Evolutionary conservation across 2,888 invertebrate species (phyloP).

Genomic region (Morpho helenor): DNA sequence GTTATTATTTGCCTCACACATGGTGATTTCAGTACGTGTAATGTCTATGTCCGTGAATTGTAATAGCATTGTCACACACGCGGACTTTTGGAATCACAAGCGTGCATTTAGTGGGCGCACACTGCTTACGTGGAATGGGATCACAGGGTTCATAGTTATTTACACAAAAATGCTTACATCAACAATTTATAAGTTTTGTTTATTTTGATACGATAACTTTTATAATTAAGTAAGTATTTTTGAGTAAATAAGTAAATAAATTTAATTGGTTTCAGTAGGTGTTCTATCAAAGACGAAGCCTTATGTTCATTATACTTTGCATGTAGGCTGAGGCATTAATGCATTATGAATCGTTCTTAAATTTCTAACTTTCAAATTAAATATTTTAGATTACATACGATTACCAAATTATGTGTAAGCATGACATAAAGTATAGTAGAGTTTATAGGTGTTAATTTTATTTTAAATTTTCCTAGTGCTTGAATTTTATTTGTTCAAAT

Average conservation of each 20-base stretch:
- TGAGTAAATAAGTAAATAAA: constrained; percentile 35
- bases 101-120: constrained; percentile 68
- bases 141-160: constrained; percentile 42
- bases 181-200: constrained; percentile 9
- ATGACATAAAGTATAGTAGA: constrained; percentile 25
- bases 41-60: constrained; percentile 52
- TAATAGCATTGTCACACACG: constrained; percentile 60
- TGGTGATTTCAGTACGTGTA: constrained; percentile 59
- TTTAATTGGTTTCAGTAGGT: constrained; percentile 32
- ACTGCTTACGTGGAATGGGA: constrained; percentile 73
- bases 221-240: constrained; percentile 44
- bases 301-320: constrained; percentile 57
- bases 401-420: constrained; percentile 24
- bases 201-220: neutral
- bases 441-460: constrained; percentile 16
- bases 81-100: constrained; percentile 56
- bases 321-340: constrained; percentile 65
- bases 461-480: constrained; percentile 21
- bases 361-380: constrained; percentile 11
- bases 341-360: constrained; percentile 28
- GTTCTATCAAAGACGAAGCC: constrained; percentile 38
- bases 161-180: constrained; percentile 54
- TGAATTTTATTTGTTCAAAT: constrained; percentile 10
- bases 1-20: constrained; percentile 68
- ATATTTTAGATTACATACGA: constrained; percentile 13